phyloP scores from a whole-genome alignment of 2,113 vertebrate species.

The Panthera tigris region DNA sequence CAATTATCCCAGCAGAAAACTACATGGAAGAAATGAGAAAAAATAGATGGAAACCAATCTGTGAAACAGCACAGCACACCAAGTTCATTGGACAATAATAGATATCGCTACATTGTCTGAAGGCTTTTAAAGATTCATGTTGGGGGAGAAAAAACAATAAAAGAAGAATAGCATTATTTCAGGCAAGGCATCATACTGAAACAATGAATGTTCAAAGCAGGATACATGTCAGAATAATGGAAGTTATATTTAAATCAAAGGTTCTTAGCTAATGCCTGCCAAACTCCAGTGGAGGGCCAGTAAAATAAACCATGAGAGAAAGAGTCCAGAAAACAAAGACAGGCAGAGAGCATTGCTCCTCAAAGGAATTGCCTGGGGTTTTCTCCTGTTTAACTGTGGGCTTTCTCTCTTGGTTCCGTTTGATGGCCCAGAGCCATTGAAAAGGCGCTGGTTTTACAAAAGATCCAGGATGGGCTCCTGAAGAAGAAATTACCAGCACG shows the following conservation, averaged over 20 bases:
- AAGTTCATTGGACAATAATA: not conserved
- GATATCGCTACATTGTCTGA: not conserved
- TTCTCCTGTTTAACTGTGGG: not conserved
- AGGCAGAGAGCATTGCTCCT: not conserved
- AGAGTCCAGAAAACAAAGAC: not conserved
- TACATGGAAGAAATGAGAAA: not conserved
- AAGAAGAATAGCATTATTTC: not conserved
- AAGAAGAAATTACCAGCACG: not conserved
- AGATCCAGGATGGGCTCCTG: not conserved
- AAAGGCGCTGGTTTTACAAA: not conserved
- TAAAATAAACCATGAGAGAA: not conserved
- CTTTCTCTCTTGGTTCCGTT: not conserved
- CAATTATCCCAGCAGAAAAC: slow-evolving; percentile 1
- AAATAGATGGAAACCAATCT: slow-evolving; percentile 57
- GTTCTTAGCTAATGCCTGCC: not conserved
- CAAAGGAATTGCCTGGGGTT: not conserved
- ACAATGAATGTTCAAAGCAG: not conserved
- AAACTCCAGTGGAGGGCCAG: not conserved
- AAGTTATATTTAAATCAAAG: not conserved
- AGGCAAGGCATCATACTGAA: not conserved
- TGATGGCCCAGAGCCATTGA: not conserved
- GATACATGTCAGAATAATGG: not conserved
- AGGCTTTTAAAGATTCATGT: not conserved
- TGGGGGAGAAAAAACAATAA: not conserved
- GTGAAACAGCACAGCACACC: slow-evolving; percentile 29